These are phyloP conservation scores for Pyralis farinalis DNA, from an alignment of 2,888 invertebrate species.

Conservation along the genomic window DNA sequence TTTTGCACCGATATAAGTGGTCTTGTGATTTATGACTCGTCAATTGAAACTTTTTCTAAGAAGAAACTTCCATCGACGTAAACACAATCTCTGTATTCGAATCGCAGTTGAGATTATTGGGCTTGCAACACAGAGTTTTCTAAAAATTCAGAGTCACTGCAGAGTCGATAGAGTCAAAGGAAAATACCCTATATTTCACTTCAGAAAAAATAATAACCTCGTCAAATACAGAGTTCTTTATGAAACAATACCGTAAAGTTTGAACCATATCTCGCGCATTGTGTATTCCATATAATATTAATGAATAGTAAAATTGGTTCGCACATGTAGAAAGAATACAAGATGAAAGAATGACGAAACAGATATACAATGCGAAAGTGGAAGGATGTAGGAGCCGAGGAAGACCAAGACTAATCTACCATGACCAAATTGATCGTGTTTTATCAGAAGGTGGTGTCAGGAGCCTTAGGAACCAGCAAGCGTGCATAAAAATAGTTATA, in stretches of 20 bases:
- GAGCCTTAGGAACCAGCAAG: too few relatives aligned
- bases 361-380: too few relatives aligned
- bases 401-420: too few relatives aligned
- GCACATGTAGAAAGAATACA: too few relatives aligned
- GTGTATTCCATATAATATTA: slow-evolving; percentile 19
- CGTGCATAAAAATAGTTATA: too few relatives aligned
- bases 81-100: slow-evolving; percentile 6
- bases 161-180: slow-evolving; percentile 22
- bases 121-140: slow-evolving; percentile 13
- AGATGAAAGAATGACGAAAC: too few relatives aligned
- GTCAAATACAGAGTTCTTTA: slow-evolving; percentile 23
- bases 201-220: slow-evolving; percentile 20
- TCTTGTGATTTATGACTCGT: slow-evolving; percentile 1
- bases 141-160: slow-evolving; percentile 1
- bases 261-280: neutral
- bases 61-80: neutral
- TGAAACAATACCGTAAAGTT: slow-evolving; percentile 16
- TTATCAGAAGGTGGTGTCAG: too few relatives aligned
- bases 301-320: too few relatives aligned
- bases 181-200: slow-evolving; percentile 21
- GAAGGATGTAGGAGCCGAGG: too few relatives aligned
- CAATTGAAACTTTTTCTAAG: neutral
- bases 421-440: too few relatives aligned
- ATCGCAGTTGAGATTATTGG: slow-evolving; percentile 6
- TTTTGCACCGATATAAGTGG: neutral